Percentiles rank a stretch among this genome's conserved stretches.
Conservation (phyloP, 2,888 invertebrate species). For the Acronicta alni region DNA sequence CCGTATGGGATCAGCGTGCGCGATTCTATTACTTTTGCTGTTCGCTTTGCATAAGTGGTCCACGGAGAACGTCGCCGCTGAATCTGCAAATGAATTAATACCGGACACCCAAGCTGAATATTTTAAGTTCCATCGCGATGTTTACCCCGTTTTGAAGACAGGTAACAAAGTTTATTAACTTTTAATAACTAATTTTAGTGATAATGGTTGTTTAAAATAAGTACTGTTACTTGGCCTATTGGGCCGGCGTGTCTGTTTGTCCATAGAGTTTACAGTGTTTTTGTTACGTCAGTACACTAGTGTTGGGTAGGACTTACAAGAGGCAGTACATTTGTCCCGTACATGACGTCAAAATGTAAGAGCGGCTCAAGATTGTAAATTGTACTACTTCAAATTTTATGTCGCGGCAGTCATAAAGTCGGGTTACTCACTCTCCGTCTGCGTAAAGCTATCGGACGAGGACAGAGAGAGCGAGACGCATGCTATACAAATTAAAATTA, state of each 20-base stretch:
- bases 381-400: no score
- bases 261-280: conserved; percentile 57
- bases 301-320: no score
- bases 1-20: conserved; percentile 85
- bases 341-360: no score
- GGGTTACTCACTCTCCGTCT: no score
- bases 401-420: no score
- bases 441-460: no score
- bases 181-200: conserved; percentile 19
- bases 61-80: conserved; percentile 75
- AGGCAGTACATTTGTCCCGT: no score
- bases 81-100: conserved; percentile 57
- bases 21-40: conserved; percentile 89
- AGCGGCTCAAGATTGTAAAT: no score
- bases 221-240: conserved; percentile 64
- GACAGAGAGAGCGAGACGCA: no score
- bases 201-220: conserved; percentile 27
- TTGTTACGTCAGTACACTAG: conserved; percentile 62
- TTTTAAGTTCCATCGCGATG: conserved; percentile 77
- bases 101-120: conserved; percentile 64
- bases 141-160: conserved; percentile 79
- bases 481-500: no score
- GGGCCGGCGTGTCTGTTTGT: conserved; percentile 63
- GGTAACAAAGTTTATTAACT: conserved; percentile 65
- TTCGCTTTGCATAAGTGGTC: conserved; percentile 91